phyloP scores from a whole-genome alignment of 2,113 vertebrate species.

The Nyctereutes procyonoides region DNA sequence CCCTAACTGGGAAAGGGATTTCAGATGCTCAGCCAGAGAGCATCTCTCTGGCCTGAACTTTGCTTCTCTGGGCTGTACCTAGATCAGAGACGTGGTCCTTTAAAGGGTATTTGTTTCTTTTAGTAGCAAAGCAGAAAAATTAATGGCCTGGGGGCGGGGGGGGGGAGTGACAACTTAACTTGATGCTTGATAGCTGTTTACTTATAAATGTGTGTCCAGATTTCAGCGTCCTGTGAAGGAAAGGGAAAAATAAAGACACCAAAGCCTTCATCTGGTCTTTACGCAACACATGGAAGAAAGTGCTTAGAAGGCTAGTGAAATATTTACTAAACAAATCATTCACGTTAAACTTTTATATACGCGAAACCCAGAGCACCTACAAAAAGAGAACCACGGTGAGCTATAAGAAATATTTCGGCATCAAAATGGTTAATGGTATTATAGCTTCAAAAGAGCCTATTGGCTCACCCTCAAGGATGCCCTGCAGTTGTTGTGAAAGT shows the following conservation, averaged over 20 bases:
- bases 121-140: slow-evolving; percentile 67
- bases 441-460: slow-evolving; percentile 87
- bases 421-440: slow-evolving; percentile 88
- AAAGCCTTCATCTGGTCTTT: not conserved
- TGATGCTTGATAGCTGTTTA: slow-evolving; percentile 65
- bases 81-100: not conserved
- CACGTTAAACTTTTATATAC: slow-evolving; percentile 61
- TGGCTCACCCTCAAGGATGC: slow-evolving; percentile 89
- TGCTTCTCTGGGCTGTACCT: slow-evolving; percentile 60
- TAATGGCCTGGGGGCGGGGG: not conserved
- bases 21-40: slow-evolving; percentile 43
- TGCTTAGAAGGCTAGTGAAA: slow-evolving; percentile 65
- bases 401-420: slow-evolving; percentile 83
- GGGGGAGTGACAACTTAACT: slow-evolving; percentile 46
- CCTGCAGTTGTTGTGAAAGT: slow-evolving; percentile 88
- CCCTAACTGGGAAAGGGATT: slow-evolving; percentile 37
- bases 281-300: not conserved
- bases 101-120: slow-evolving; percentile 66
- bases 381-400: slow-evolving; percentile 63
- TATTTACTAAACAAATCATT: slow-evolving; percentile 58
- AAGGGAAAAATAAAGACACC: slow-evolving; percentile 44
- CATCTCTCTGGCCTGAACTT: not conserved
- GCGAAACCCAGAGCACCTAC: slow-evolving; percentile 65
- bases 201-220: slow-evolving; percentile 46
- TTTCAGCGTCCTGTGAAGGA: slow-evolving; percentile 38